Conservation (phyloP, 2,113 vertebrate species). For the Candoia aspera region DNA sequence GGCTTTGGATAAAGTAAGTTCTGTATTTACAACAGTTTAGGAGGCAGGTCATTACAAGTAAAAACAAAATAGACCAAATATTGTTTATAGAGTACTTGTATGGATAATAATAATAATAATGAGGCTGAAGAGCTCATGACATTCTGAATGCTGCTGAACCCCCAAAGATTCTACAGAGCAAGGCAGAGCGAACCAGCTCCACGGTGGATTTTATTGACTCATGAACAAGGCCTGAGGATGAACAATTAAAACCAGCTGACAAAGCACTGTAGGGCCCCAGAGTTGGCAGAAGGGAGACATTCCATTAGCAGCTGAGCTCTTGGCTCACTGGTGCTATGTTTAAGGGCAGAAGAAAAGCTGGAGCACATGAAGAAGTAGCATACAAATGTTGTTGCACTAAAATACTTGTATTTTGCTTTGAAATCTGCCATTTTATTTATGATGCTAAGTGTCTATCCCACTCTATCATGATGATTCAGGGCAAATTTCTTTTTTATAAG, state of each 20-base stretch:
- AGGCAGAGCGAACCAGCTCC: neutral
- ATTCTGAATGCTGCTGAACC: slow-evolving; percentile 2
- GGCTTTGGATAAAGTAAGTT: neutral
- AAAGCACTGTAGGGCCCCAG: neutral
- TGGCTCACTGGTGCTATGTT: neutral
- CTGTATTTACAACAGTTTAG: neutral
- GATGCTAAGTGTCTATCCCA: neutral
- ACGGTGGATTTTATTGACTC: slow-evolving; percentile 48
- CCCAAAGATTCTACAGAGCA: neutral
- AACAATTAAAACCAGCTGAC: slow-evolving; percentile 47
- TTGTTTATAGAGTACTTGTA: neutral
- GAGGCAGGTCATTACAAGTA: neutral
- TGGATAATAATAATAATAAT: neutral
- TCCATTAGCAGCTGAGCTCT: slow-evolving; percentile 1
- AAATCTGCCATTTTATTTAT: neutral
- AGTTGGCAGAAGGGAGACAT: neutral
- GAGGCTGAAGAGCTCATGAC: neutral
- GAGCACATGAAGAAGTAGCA: neutral
- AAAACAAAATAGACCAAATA: neutral
- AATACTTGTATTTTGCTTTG: neutral
- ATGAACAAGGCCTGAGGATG: slow-evolving; percentile 48
- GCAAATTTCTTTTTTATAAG: neutral
- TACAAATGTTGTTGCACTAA: neutral
- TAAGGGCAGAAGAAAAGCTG: neutral
- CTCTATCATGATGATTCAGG: neutral